These are phyloP conservation scores for Sympetrum striolatum DNA, from an alignment of 2,888 invertebrate species.

Conservation along the genomic window DNA sequence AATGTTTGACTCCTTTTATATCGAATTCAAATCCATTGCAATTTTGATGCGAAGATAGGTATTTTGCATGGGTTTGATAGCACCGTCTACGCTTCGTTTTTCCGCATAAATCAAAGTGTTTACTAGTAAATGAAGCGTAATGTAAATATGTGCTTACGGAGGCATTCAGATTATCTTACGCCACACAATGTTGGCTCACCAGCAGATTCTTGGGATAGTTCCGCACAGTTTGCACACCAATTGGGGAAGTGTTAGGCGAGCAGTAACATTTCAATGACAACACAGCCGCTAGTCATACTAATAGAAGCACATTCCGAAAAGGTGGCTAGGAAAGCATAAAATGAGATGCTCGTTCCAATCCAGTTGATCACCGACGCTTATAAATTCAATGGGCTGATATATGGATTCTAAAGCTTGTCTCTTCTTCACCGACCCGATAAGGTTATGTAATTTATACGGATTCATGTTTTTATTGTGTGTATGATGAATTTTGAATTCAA, in stretches of 20 bases:
- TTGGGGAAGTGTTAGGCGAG: neutral
- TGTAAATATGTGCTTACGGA: neutral
- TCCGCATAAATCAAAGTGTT: neutral
- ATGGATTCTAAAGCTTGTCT: too few relatives aligned
- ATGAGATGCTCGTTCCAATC: neutral
- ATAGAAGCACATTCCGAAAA: neutral
- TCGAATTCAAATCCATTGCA: too few relatives aligned
- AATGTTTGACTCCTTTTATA: too few relatives aligned
- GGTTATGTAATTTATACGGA: too few relatives aligned
- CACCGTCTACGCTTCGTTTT: neutral
- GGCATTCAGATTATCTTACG: neutral
- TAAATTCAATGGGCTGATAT: neutral
- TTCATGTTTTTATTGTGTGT: too few relatives aligned
- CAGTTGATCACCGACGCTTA: neutral
- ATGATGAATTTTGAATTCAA: too few relatives aligned
- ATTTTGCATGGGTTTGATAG: neutral
- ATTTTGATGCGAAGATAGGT: neutral
- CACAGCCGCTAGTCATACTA: neutral
- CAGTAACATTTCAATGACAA: neutral
- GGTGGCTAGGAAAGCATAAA: neutral
- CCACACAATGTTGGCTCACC: neutral
- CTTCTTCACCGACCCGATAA: too few relatives aligned
- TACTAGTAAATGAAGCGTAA: neutral
- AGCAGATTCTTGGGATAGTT: neutral
- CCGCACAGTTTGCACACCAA: neutral